A percentile compares a stretch with the other conserved stretches of the same genome.
These are phyloP conservation scores for Pteronura brasiliensis DNA, from an alignment of 2,113 vertebrate genomes.

Conservation along the genomic window DNA sequence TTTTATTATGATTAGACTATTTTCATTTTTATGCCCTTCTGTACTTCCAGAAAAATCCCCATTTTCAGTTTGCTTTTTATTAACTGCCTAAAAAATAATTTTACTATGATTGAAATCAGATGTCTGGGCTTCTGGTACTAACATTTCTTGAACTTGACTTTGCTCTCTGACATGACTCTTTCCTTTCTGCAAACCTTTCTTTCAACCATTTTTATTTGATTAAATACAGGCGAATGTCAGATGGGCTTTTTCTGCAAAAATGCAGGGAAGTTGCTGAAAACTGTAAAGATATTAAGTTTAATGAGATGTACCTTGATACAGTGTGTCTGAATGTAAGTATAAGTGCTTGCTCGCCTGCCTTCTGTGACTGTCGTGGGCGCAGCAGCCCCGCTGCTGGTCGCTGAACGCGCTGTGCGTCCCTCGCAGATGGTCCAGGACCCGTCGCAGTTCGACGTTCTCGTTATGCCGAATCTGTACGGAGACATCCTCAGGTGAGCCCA, in stretches of 20 bases:
- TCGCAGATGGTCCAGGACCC: constrained; percentile 98
- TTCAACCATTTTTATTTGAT: constrained; percentile 45
- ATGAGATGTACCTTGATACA: constrained; percentile 98
- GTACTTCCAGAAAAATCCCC: background rate
- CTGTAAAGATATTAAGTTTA: constrained; percentile 97
- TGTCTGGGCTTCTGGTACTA: background rate
- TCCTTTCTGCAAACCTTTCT: constrained; percentile 38
- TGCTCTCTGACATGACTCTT: background rate
- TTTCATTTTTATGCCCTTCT: background rate
- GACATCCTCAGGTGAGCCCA: constrained; percentile 94
- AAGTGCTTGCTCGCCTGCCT: background rate
- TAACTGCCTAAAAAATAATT: background rate
- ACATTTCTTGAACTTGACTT: background rate
- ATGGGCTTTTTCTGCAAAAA: constrained; percentile 95
- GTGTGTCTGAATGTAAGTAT: constrained; percentile 95
- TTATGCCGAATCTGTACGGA: constrained; percentile 98
- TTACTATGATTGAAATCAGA: background rate
- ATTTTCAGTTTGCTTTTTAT: constrained; percentile 30
- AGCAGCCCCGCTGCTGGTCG: background rate
- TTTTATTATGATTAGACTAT: background rate
- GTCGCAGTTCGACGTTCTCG: constrained; percentile 95
- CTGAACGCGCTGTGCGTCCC: background rate
- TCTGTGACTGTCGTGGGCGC: background rate
- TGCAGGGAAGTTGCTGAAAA: constrained; percentile 97
- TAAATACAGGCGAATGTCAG: constrained; percentile 94